Evolutionary conservation across 2,113 vertebrate species (phyloP).

Genomic region (Uria aalge): DNA sequence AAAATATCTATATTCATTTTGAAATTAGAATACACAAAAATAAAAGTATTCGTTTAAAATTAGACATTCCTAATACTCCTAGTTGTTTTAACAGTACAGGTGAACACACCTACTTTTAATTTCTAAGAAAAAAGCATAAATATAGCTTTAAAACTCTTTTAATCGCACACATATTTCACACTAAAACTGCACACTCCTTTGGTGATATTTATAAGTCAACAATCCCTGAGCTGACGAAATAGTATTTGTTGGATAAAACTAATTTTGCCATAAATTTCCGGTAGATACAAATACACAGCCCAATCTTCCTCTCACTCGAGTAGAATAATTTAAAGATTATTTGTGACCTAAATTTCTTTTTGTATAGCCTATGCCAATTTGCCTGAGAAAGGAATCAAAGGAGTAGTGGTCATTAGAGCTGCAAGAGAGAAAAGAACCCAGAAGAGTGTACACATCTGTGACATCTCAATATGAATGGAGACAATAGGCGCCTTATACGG

Average conservation of each 20-base stretch:
- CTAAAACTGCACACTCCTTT: background rate
- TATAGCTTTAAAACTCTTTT: background rate
- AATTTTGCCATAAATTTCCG: background rate
- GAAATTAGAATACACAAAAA: background rate
- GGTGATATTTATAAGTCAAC: background rate
- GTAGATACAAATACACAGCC: background rate
- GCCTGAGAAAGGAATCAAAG: slow-evolving; percentile 26
- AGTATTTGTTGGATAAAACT: background rate
- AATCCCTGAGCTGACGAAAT: background rate
- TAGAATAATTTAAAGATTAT: background rate
- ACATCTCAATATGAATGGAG: slow-evolving; percentile 30
- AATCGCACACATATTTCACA: background rate
- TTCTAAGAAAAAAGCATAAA: background rate
- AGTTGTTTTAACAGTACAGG: background rate
- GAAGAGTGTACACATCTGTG: slow-evolving; percentile 42
- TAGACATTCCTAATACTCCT: background rate
- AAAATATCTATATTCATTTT: background rate
- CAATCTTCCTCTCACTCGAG: background rate
- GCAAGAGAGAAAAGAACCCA: background rate
- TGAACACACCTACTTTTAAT: background rate
- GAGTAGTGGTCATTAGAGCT: background rate
- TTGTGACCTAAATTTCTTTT: slow-evolving; percentile 26
- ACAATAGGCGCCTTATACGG: slow-evolving; percentile 23
- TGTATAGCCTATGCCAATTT: background rate
- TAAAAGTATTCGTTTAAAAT: background rate